Conservation (phyloP, 2,888 invertebrate species). For the Dryococelus australis region DNA sequence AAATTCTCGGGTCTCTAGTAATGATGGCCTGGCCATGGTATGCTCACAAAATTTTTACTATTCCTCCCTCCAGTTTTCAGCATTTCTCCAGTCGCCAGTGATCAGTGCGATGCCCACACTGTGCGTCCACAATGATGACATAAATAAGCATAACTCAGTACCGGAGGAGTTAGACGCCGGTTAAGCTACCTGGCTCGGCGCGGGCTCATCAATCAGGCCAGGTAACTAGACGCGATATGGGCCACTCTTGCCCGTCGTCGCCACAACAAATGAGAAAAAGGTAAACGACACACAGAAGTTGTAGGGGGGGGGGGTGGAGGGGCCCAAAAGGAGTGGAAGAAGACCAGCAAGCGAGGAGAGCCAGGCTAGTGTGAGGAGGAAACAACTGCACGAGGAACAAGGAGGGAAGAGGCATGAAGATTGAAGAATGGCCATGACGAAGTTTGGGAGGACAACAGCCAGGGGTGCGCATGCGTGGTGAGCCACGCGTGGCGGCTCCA, state of each 20-base stretch:
- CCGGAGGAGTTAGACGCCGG: background rate
- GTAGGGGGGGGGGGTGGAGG: background rate
- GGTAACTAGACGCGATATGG: background rate
- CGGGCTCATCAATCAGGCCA: conserved; percentile 16
- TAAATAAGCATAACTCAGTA: background rate
- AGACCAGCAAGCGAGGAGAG: background rate
- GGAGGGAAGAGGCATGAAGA: conserved; percentile 40
- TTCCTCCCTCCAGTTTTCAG: no score
- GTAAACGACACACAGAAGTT: background rate
- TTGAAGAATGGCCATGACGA: conserved; percentile 47
- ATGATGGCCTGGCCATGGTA: no score
- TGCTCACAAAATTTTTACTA: no score
- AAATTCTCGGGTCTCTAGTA: no score
- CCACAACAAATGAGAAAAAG: background rate
- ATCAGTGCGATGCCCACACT: background rate
- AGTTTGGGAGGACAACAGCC: conserved; percentile 55
- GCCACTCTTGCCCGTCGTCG: background rate
- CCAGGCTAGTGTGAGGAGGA: background rate
- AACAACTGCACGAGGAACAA: conserved; percentile 26
- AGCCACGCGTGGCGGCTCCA: conserved; percentile 18
- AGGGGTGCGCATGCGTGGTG: background rate
- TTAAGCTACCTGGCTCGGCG: background rate
- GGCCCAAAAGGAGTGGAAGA: background rate
- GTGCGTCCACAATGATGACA: background rate
- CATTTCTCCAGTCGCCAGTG: background rate